Evolutionary conservation across 2,797 vertebrate genomes (phyloP).

Genomic region (Spea hammondii): DNA sequence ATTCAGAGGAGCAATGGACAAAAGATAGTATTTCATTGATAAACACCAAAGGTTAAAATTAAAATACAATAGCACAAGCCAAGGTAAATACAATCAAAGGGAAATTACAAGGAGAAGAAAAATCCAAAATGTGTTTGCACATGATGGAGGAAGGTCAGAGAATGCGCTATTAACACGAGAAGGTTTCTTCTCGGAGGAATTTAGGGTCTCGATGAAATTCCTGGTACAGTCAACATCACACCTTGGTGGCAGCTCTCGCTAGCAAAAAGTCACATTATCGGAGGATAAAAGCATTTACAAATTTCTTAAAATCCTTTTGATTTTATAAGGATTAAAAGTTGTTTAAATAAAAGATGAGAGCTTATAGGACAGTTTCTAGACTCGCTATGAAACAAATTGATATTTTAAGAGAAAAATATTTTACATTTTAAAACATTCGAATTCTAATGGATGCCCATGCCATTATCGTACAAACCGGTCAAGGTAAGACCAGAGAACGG

Average conservation of each 20-base stretch:
- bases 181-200: constrained; percentile 1
- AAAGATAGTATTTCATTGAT: constrained; percentile 56
- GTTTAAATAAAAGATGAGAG: no score
- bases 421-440: no score
- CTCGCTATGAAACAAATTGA: no score
- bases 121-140: constrained; percentile 38
- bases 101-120: constrained; percentile 34
- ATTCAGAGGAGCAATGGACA: constrained; percentile 55
- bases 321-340: no score
- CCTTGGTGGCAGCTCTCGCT: background rate
- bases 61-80: constrained; percentile 52
- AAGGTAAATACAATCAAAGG: constrained; percentile 15
- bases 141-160: constrained; percentile 26
- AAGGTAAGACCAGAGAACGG: no score
- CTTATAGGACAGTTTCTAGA: no score
- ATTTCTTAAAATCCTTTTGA: no score
- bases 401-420: no score
- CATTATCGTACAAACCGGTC: no score
- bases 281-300: no score
- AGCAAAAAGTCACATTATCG: background rate
- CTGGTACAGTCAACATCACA: background rate
- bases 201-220: background rate
- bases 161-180: constrained; percentile 21
- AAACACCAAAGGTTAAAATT: constrained; percentile 61
- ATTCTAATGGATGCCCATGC: no score